Evolutionary conservation across 64 coral and sea anemone species (phyloP).

Genomic region (Orbicella faveolata): DNA sequence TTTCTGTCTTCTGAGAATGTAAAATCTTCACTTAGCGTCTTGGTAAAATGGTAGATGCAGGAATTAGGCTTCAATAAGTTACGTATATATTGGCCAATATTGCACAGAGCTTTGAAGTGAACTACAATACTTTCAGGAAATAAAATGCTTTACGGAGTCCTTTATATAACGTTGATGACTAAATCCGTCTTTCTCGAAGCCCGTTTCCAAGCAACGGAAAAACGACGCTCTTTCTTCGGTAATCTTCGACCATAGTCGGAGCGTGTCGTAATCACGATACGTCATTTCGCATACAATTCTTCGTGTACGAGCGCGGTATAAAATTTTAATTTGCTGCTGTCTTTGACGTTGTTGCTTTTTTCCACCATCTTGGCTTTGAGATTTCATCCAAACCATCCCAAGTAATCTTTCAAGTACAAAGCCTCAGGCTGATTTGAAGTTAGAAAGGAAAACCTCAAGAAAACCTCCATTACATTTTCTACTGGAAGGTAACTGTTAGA

Average conservation of each 20-base stretch:
- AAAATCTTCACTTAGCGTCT: too few relatives aligned
- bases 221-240: constrained; percentile 1
- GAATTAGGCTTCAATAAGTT: too few relatives aligned
- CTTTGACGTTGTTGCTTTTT: constrained; percentile 93
- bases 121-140: too few relatives aligned
- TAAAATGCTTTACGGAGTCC: too few relatives aligned
- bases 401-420: constrained; percentile 47
- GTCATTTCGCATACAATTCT: constrained; percentile 66
- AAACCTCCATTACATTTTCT: constrained; percentile 17
- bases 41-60: too few relatives aligned
- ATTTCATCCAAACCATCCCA: constrained; percentile 81
- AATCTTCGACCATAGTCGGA: constrained; percentile 49
- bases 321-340: constrained; percentile 99
- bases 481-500: neutral
- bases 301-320: constrained; percentile 76
- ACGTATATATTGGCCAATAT: too few relatives aligned
- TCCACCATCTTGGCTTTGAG: constrained; percentile 91
- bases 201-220: constrained; percentile 1
- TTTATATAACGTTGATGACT: too few relatives aligned
- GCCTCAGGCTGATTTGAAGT: constrained; percentile 1
- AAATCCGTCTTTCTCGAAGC: too few relatives aligned
- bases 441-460: constrained; percentile 24
- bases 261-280: constrained; percentile 47
- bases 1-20: too few relatives aligned
- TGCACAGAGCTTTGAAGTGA: too few relatives aligned